Evolutionary conservation across 2,888 invertebrate species (phyloP).

Genomic region (Pterostichus niger): DNA sequence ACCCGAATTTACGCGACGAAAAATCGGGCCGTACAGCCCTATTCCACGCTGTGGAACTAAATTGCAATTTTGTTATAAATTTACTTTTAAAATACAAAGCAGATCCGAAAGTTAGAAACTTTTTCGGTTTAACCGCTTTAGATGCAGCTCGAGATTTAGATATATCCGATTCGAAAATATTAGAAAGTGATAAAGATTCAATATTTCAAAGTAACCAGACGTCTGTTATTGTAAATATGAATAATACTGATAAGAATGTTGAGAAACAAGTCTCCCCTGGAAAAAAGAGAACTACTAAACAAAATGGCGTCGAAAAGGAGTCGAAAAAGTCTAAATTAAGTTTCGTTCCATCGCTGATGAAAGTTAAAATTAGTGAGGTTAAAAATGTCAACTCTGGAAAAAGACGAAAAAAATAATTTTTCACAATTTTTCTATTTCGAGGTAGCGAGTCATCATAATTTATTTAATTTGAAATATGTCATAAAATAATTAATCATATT

Average conservation of each 20-base stretch:
- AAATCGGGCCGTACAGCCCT: conserved; percentile 79
- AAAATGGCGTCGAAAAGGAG: neutral
- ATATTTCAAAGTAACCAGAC: neutral
- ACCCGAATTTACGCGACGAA: conserved; percentile 75
- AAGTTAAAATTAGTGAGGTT: conserved; percentile 32
- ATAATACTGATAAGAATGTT: neutral
- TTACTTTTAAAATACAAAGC: conserved; percentile 76
- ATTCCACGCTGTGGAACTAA: conserved; percentile 77
- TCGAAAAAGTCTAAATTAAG: conserved; percentile 24
- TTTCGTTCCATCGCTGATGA: conserved; percentile 27
- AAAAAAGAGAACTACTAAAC: neutral
- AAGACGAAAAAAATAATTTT: neutral
- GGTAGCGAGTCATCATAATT: too few relatives aligned
- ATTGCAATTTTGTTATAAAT: conserved; percentile 68
- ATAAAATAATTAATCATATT: too few relatives aligned
- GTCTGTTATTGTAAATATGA: conserved; percentile 6
- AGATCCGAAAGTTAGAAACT: conserved; percentile 77
- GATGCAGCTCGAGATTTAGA: conserved; percentile 77
- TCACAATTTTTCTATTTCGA: neutral
- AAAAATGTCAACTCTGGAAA: neutral
- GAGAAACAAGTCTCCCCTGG: neutral
- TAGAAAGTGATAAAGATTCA: conserved; percentile 74
- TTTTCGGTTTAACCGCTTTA: conserved; percentile 77
- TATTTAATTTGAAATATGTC: too few relatives aligned
- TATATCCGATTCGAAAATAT: conserved; percentile 69